These are phyloP conservation scores for Ia io DNA, from an alignment of 2,113 vertebrate genomes.

Conservation along the genomic window DNA sequence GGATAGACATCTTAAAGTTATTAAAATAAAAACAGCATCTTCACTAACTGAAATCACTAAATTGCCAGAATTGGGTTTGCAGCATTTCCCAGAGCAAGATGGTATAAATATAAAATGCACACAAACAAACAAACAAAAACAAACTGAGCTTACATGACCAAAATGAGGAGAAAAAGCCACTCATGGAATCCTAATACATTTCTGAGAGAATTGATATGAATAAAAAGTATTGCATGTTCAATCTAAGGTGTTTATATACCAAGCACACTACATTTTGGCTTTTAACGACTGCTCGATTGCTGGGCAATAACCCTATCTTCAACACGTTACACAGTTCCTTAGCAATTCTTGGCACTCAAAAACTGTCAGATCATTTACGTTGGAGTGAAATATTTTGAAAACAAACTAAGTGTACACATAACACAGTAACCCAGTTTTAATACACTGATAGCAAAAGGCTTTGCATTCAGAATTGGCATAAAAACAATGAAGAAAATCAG, in stretches of 20 bases:
- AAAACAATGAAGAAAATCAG: constrained; percentile 21
- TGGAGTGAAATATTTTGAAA: constrained; percentile 42
- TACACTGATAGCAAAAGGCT: constrained; percentile 27
- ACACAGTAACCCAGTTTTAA: constrained; percentile 47
- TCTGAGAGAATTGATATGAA: not conserved
- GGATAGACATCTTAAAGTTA: constrained; percentile 23
- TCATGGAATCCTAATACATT: not conserved
- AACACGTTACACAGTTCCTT: constrained; percentile 11
- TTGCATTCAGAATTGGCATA: constrained; percentile 17
- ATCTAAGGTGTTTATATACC: not conserved
- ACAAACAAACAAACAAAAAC: constrained; percentile 1
- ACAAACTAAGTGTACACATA: constrained; percentile 39
- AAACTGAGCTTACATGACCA: not conserved
- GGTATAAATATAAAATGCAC: not conserved
- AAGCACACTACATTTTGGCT: constrained; percentile 14
- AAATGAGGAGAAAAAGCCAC: not conserved
- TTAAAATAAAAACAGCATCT: constrained; percentile 35
- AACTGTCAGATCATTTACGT: constrained; percentile 38
- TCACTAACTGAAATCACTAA: constrained; percentile 58
- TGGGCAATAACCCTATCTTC: constrained; percentile 12
- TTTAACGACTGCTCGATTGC: constrained; percentile 7
- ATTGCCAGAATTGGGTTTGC: constrained; percentile 36
- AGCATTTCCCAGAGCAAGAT: constrained; percentile 41
- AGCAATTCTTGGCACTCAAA: constrained; percentile 64
- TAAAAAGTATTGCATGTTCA: not conserved